A percentile compares a stretch with the other conserved stretches of the same genome.
Conservation (phyloP, 2,888 invertebrate species). For the Aleiodes leptofemur region DNA sequence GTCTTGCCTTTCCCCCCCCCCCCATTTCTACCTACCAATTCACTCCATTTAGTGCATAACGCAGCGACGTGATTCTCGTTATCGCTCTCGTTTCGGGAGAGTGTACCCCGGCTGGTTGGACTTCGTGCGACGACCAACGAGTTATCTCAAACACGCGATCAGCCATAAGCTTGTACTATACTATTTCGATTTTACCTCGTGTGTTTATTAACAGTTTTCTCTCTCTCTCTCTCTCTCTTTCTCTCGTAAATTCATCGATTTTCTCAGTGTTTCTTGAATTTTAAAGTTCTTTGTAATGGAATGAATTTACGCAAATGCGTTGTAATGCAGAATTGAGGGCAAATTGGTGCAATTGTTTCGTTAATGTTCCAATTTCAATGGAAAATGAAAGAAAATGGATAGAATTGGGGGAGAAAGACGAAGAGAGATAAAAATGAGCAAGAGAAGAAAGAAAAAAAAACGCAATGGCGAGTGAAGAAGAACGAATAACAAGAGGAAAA, state of each 20-base stretch:
- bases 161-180: conserved; percentile 44
- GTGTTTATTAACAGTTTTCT: conserved; percentile 39
- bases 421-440: conserved; percentile 32
- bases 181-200: conserved; percentile 53
- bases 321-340: neutral
- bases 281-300: neutral
- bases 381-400: conserved; percentile 13
- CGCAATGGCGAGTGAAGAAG: conserved; percentile 29
- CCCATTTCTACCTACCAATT: neutral
- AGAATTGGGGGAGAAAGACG: conserved; percentile 4
- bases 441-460: conserved; percentile 36
- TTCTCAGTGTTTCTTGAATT: conserved; percentile 17
- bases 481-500: conserved; percentile 35
- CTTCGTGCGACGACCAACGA: conserved; percentile 23
- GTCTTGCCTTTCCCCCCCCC: neutral
- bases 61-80: conserved; percentile 29
- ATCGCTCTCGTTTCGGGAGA: conserved; percentile 39
- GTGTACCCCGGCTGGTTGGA: conserved; percentile 57
- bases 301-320: conserved; percentile 3
- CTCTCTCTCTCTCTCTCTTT: no score
- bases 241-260: conserved; percentile 9
- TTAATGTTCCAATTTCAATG: neutral
- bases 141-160: conserved; percentile 34
- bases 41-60: conserved; percentile 38
- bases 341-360: conserved; percentile 9